Percentiles rank a stretch among this genome's conserved stretches.
These are phyloP conservation scores for Aromia moschata DNA, from an alignment of 2,888 invertebrate genomes.

Conservation along the genomic window DNA sequence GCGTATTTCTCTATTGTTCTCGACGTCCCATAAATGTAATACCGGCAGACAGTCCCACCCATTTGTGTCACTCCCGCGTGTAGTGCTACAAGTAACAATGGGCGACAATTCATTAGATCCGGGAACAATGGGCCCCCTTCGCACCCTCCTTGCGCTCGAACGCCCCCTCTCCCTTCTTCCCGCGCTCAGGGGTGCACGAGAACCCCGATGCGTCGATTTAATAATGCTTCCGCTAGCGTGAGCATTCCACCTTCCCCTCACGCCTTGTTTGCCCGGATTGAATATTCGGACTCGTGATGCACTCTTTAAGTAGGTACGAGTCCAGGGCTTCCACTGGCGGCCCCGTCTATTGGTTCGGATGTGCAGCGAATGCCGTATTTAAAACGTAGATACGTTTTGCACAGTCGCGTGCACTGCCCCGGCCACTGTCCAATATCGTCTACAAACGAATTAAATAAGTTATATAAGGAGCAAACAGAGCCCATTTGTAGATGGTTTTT, in stretches of 20 bases:
- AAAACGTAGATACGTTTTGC: no score
- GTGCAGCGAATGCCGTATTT: no score
- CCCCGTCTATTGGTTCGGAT: no score
- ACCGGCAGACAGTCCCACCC: slow-evolving; percentile 27
- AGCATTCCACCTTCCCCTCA: slow-evolving; percentile 46
- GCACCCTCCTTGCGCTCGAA: neutral
- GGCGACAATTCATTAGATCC: slow-evolving; percentile 56
- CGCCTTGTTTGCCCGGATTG: slow-evolving; percentile 51
- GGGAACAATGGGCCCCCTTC: slow-evolving; percentile 28
- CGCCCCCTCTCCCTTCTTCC: slow-evolving; percentile 29
- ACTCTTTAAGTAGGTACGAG: slow-evolving; percentile 32
- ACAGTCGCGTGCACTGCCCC: no score
- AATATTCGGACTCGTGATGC: slow-evolving; percentile 47
- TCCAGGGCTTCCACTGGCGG: neutral
- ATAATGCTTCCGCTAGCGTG: slow-evolving; percentile 57
- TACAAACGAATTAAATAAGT: no score
- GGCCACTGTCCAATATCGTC: no score
- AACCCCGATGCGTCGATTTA: slow-evolving; percentile 60
- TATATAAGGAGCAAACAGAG: no score
- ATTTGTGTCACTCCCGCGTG: slow-evolving; percentile 45
- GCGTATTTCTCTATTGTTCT: slow-evolving; percentile 27
- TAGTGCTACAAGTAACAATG: slow-evolving; percentile 51
- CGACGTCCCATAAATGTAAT: slow-evolving; percentile 30
- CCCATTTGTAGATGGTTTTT: no score
- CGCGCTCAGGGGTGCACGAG: slow-evolving; percentile 55